Conservation (phyloP, 2,888 invertebrate genomes). For the Caenorhabditis sp. region DNA sequence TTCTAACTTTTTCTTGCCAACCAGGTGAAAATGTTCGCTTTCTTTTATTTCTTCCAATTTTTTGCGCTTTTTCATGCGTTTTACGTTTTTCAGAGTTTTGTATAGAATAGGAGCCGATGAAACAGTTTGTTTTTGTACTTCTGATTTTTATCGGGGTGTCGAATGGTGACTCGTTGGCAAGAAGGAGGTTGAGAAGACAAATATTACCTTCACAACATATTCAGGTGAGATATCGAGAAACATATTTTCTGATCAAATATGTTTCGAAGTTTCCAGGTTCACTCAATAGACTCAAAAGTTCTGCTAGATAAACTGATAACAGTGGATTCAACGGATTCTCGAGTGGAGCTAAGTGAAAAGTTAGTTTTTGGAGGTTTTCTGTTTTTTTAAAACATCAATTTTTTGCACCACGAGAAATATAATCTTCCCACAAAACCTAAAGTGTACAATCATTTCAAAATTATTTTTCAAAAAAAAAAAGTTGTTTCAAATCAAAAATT, state of each 20-base stretch:
- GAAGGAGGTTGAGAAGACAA: conserved; percentile 19
- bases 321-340: conserved; percentile 23
- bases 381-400: too few relatives aligned
- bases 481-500: too few relatives aligned
- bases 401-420: too few relatives aligned
- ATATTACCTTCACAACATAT: conserved; percentile 43
- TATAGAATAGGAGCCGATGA: neutral
- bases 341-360: conserved; percentile 14
- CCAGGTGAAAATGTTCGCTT: neutral
- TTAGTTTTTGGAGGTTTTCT: neutral
- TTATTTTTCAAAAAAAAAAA: too few relatives aligned
- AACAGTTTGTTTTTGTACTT: neutral
- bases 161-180: neutral
- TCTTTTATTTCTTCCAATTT: neutral
- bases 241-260: neutral
- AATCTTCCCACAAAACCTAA: too few relatives aligned
- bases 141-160: neutral
- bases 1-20: neutral
- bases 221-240: conserved; percentile 17
- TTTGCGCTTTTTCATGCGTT: neutral
- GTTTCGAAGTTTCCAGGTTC: conserved; percentile 4
- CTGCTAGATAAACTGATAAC: neutral
- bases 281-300: conserved; percentile 13
- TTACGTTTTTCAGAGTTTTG: neutral
- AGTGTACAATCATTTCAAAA: too few relatives aligned